Evolutionary conservation across 2,888 invertebrate genomes (phyloP).

Genomic region (Caradrina clavipalpis): DNA sequence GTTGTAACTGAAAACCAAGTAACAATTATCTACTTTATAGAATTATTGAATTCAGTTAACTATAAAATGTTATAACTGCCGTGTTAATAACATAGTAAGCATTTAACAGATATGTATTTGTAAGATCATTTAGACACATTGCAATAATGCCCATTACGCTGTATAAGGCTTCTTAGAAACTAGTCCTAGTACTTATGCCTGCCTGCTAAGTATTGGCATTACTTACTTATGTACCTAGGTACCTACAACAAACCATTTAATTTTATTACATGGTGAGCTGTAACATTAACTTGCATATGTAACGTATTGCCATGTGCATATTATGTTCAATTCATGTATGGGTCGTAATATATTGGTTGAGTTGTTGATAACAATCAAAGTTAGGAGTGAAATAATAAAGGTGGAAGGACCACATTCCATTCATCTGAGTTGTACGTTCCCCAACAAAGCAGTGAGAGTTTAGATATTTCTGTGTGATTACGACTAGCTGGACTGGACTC

Average conservation of each 20-base stretch:
- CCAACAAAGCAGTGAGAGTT: slow-evolving; percentile 66
- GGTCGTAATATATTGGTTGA: slow-evolving; percentile 41
- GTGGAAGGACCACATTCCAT: slow-evolving; percentile 70
- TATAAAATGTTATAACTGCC: not conserved
- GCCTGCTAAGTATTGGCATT: slow-evolving; percentile 27
- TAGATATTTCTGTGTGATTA: slow-evolving; percentile 66
- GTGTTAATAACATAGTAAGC: slow-evolving; percentile 11
- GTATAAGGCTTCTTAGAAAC: slow-evolving; percentile 51
- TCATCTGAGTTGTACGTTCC: slow-evolving; percentile 65
- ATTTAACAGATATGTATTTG: slow-evolving; percentile 25
- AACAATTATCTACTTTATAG: not conserved
- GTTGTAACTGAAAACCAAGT: not conserved
- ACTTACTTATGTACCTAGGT: slow-evolving; percentile 1
- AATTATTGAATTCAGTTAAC: no score
- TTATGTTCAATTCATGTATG: slow-evolving; percentile 33
- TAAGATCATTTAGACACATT: slow-evolving; percentile 23
- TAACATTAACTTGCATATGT: slow-evolving; percentile 45
- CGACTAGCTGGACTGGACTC: slow-evolving; percentile 64
- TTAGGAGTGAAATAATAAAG: slow-evolving; percentile 62
- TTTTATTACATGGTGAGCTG: slow-evolving; percentile 39
- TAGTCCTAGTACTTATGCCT: slow-evolving; percentile 26
- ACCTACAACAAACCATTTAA: slow-evolving; percentile 44
- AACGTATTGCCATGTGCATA: slow-evolving; percentile 38
- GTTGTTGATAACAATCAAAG: slow-evolving; percentile 63
- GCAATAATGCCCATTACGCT: slow-evolving; percentile 42